Evolutionary conservation across 2,113 vertebrate genomes (phyloP).

Genomic region (Ailurus styani): DNA sequence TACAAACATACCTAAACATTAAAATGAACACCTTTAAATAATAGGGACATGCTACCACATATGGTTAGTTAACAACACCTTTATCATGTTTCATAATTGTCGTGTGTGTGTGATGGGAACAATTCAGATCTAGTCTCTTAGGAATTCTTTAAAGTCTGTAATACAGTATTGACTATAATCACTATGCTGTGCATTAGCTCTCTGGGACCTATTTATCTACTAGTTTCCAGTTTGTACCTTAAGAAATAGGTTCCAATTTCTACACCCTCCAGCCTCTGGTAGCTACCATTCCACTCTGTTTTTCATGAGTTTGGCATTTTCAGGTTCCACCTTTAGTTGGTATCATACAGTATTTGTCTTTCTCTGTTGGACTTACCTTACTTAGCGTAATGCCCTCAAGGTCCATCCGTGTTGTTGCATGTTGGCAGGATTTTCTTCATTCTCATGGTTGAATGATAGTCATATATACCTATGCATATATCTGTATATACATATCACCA

Average conservation of each 20-base stretch:
- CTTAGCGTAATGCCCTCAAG: not conserved
- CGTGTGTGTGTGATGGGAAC: not conserved
- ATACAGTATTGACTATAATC: not conserved
- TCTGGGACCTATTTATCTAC: not conserved
- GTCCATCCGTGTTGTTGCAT: not conserved
- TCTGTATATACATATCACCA: not conserved
- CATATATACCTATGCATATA: not conserved
- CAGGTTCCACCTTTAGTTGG: not conserved
- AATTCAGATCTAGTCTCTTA: not conserved
- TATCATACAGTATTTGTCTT: not conserved
- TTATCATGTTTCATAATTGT: not conserved
- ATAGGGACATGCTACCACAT: not conserved
- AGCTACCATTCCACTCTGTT: not conserved
- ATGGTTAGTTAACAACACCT: not conserved
- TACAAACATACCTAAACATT: not conserved
- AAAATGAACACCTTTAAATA: not conserved
- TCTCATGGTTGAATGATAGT: not conserved
- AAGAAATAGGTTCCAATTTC: no score
- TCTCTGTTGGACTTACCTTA: not conserved
- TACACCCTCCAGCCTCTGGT: not conserved
- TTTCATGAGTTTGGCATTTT: not conserved
- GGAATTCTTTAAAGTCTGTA: not conserved
- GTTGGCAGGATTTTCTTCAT: not conserved
- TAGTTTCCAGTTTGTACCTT: not conserved
- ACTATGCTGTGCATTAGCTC: not conserved